Evolutionary conservation across 2,113 vertebrate species (phyloP).

Genomic region (Dicrurus megarhynchus): DNA sequence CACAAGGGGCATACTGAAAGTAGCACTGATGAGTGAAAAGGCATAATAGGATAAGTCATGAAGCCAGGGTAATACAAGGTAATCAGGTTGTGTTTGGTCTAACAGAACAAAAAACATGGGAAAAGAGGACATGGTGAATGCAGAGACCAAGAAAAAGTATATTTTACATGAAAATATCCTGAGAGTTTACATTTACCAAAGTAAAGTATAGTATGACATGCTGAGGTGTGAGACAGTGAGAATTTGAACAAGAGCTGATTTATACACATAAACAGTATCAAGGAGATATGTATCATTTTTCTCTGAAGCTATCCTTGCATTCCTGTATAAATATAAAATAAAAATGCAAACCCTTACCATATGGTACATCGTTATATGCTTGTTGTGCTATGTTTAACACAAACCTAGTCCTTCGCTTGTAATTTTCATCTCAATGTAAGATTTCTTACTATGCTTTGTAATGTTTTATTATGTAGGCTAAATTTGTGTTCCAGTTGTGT

Average conservation of each 20-base stretch:
- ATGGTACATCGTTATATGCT: neutral
- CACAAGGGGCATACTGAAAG: neutral
- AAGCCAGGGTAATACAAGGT: neutral
- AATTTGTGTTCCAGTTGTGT: neutral
- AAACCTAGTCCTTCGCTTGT: neutral
- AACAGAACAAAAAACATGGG: neutral
- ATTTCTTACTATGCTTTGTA: neutral
- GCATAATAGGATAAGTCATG: neutral
- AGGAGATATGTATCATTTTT: neutral
- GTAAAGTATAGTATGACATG: rapidly evolving
- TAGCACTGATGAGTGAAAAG: neutral
- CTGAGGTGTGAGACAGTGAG: neutral
- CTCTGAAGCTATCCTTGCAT: neutral
- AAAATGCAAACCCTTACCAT: neutral
- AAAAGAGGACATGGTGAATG: neutral
- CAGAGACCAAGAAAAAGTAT: neutral
- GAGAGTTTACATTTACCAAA: neutral
- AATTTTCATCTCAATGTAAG: neutral
- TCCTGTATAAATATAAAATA: neutral
- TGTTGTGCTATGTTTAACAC: neutral
- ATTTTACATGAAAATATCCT: neutral
- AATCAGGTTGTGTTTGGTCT: neutral
- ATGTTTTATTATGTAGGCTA: neutral
- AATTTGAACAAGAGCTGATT: neutral
- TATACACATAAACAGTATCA: neutral